These are phyloP conservation scores for Heliopora coerulea DNA, from an alignment of 92 coral and sea anemone species.

Conservation along the genomic window DNA sequence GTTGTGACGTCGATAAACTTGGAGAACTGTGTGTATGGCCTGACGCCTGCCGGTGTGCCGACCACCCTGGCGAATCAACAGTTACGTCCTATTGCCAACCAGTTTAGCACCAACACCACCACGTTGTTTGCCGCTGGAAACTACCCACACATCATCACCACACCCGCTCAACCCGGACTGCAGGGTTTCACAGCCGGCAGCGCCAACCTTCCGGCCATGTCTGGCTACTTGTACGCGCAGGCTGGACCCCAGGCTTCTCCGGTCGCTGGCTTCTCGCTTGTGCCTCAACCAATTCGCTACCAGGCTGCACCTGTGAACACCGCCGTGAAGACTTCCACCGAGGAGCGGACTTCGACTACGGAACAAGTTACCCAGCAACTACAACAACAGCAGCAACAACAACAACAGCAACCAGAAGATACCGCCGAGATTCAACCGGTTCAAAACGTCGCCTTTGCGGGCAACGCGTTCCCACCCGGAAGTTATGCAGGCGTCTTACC, in stretches of 20 bases:
- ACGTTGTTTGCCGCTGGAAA: slow-evolving; percentile 87
- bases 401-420: slow-evolving; percentile 64
- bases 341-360: slow-evolving; percentile 75
- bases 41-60: slow-evolving; percentile 61
- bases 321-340: slow-evolving; percentile 62
- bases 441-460: slow-evolving; percentile 77
- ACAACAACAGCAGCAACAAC: slow-evolving; percentile 64
- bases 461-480: slow-evolving; percentile 47
- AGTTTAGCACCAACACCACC: slow-evolving; percentile 77
- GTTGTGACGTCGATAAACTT: slow-evolving; percentile 75
- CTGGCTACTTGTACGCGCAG: slow-evolving; percentile 81
- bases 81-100: slow-evolving; percentile 64
- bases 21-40: slow-evolving; percentile 83
- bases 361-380: slow-evolving; percentile 62
- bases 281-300: slow-evolving; percentile 92
- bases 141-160: slow-evolving; percentile 92
- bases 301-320: slow-evolving; percentile 83
- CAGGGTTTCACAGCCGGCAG: slow-evolving; percentile 79
- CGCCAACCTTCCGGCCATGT: slow-evolving; percentile 71
- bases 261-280: slow-evolving; percentile 66
- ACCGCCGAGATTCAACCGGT: slow-evolving; percentile 69
- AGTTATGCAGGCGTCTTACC: slow-evolving; percentile 32
- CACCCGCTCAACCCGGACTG: slow-evolving; percentile 77
- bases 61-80: slow-evolving; percentile 70
- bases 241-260: slow-evolving; percentile 60